phyloP scores from a whole-genome alignment of 2,888 invertebrate species.

The Falcaria lacertinaria region DNA sequence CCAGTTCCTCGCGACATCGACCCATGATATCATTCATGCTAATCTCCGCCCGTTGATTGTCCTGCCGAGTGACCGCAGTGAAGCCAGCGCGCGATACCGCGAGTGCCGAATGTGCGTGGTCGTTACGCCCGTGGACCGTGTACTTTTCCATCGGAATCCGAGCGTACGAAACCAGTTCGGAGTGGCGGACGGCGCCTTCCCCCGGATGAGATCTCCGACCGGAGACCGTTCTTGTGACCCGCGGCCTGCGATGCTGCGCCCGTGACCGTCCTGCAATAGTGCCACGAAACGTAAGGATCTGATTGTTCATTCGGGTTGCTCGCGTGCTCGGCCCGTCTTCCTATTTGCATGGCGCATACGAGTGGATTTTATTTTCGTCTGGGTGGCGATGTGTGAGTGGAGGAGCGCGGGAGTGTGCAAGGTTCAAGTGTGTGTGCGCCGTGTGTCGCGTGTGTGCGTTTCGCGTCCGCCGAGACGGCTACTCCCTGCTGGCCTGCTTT shows the following conservation, averaged over 20 bases:
- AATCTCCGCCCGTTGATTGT: slow-evolving; percentile 71
- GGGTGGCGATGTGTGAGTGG: slow-evolving; percentile 63
- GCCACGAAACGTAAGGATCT: slow-evolving; percentile 78
- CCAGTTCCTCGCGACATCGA: slow-evolving; percentile 30
- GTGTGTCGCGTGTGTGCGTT: slow-evolving; percentile 42
- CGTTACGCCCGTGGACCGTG: slow-evolving; percentile 48
- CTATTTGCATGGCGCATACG: slow-evolving; percentile 78
- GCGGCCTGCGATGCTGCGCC: slow-evolving; percentile 74
- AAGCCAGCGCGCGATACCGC: slow-evolving; percentile 59
- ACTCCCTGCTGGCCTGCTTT: slow-evolving; percentile 69
- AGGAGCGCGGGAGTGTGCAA: slow-evolving; percentile 39
- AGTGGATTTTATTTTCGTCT: slow-evolving; percentile 79
- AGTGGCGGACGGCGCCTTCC: slow-evolving; percentile 53
- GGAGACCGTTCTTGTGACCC: slow-evolving; percentile 57
- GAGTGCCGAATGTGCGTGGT: slow-evolving; percentile 71
- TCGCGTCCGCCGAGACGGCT: slow-evolving; percentile 62
- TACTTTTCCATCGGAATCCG: slow-evolving; percentile 65
- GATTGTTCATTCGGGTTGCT: slow-evolving; percentile 63
- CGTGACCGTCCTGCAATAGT: slow-evolving; percentile 76
- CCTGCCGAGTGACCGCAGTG: slow-evolving; percentile 69
- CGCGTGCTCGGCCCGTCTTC: slow-evolving; percentile 66
- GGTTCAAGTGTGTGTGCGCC: slow-evolving; percentile 25
- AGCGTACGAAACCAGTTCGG: slow-evolving; percentile 63
- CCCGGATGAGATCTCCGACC: slow-evolving; percentile 63
- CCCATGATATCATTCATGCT: slow-evolving; percentile 70